These are phyloP conservation scores for Galleria mellonella DNA, from an alignment of 1,140 invertebrate species.

Conservation along the genomic window DNA sequence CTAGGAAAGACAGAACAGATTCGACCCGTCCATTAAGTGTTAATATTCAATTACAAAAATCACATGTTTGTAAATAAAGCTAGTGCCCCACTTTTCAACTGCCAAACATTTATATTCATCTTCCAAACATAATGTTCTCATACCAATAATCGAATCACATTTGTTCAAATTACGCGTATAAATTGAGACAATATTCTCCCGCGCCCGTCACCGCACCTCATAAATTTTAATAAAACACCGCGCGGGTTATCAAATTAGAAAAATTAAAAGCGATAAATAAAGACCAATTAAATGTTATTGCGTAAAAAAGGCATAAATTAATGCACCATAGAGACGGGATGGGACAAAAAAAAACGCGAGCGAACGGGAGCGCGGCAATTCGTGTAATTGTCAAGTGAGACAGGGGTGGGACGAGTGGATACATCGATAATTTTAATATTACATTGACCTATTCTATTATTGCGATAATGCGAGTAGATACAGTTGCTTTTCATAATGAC, in stretches of 20 bases:
- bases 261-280: slow-evolving; percentile 73
- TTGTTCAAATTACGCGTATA: slow-evolving; percentile 55
- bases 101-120: neutral
- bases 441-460: no score
- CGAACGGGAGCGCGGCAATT: slow-evolving; percentile 25
- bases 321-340: slow-evolving; percentile 37
- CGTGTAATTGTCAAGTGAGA: slow-evolving; percentile 31
- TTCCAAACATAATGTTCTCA: slow-evolving; percentile 9
- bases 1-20: no score
- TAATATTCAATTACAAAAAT: no score
- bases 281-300: slow-evolving; percentile 71
- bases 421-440: neutral
- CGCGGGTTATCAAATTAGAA: slow-evolving; percentile 66
- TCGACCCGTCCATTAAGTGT: no score
- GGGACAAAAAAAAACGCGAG: slow-evolving; percentile 26
- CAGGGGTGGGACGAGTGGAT: slow-evolving; percentile 17
- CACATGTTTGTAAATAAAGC: no score
- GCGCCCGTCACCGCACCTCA: slow-evolving; percentile 22
- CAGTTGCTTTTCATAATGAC: no score
- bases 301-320: slow-evolving; percentile 74
- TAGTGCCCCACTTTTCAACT: no score
- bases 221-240: slow-evolving; percentile 63
- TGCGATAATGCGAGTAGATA: no score
- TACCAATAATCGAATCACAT: slow-evolving; percentile 44
- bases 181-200: slow-evolving; percentile 52